Evolutionary conservation across 1,140 invertebrate genomes (phyloP).

Genomic region (Rhynchophorus ferrugineus): DNA sequence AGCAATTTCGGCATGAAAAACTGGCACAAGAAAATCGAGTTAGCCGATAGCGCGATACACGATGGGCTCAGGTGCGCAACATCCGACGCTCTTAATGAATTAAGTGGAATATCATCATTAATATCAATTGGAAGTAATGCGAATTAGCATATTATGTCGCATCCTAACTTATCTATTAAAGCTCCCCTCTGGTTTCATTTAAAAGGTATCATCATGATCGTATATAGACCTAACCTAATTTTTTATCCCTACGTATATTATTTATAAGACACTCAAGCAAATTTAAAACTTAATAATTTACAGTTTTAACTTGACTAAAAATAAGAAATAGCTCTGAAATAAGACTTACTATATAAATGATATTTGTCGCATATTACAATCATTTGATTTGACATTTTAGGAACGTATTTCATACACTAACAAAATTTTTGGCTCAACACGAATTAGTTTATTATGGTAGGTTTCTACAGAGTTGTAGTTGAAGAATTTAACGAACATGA

Average conservation of each 20-base stretch:
- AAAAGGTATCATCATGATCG: not conserved
- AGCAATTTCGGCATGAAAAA: too few relatives aligned
- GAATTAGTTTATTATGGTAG: too few relatives aligned
- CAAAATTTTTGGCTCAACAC: too few relatives aligned
- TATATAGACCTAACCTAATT: not conserved
- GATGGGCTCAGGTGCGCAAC: slow-evolving; percentile 5
- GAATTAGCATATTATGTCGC: slow-evolving; percentile 13
- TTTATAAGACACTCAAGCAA: not conserved
- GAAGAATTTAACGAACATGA: too few relatives aligned
- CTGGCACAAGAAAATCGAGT: not conserved
- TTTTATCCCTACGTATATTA: not conserved
- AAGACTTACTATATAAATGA: too few relatives aligned
- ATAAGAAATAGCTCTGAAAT: too few relatives aligned
- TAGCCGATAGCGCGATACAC: not conserved
- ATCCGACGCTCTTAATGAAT: slow-evolving; percentile 6
- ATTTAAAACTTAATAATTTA: too few relatives aligned
- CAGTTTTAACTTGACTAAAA: too few relatives aligned
- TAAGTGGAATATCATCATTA: slow-evolving; percentile 10
- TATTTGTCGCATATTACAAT: too few relatives aligned
- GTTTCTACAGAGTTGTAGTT: too few relatives aligned
- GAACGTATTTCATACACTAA: too few relatives aligned
- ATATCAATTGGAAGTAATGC: slow-evolving; percentile 13
- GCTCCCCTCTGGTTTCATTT: not conserved
- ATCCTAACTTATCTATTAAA: slow-evolving; percentile 6
- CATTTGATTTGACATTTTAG: too few relatives aligned